Conservation (phyloP, 64 coral and sea anemone genomes). For the Exaiptasia diaphana region DNA sequence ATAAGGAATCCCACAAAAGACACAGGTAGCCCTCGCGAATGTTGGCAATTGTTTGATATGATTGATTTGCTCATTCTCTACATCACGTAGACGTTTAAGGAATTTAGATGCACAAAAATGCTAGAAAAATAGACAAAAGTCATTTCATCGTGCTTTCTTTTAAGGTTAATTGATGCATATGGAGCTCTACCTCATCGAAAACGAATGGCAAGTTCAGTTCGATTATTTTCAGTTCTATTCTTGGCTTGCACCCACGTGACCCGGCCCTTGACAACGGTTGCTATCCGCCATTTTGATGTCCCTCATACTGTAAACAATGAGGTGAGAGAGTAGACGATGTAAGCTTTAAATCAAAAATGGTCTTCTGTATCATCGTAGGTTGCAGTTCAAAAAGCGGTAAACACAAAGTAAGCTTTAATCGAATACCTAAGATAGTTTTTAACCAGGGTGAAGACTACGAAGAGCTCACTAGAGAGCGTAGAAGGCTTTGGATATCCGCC, state of each 20-base stretch:
- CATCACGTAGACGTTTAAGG: too few relatives aligned
- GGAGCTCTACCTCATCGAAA: too few relatives aligned
- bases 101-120: too few relatives aligned
- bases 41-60: too few relatives aligned
- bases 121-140: too few relatives aligned
- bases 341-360: conserved; percentile 1
- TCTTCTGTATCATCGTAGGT: conserved; percentile 34
- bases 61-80: too few relatives aligned
- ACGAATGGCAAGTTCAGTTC: too few relatives aligned
- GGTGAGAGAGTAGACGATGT: background rate
- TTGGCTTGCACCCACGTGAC: conserved; percentile 14
- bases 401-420: background rate
- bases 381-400: conserved; percentile 20
- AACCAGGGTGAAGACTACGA: conserved; percentile 15
- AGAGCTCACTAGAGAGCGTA: conserved; percentile 16
- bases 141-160: too few relatives aligned
- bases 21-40: too few relatives aligned
- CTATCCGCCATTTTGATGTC: conserved; percentile 41
- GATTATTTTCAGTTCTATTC: too few relatives aligned
- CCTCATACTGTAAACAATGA: background rate
- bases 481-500: conserved; percentile 36
- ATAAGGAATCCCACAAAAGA: too few relatives aligned
- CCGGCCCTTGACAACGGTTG: conserved; percentile 43
- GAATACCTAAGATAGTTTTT: conserved; percentile 13
- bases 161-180: too few relatives aligned